These are phyloP conservation scores for Leptodactylus fuscus DNA, from an alignment of 2,113 vertebrate genomes.

Conservation along the genomic window DNA sequence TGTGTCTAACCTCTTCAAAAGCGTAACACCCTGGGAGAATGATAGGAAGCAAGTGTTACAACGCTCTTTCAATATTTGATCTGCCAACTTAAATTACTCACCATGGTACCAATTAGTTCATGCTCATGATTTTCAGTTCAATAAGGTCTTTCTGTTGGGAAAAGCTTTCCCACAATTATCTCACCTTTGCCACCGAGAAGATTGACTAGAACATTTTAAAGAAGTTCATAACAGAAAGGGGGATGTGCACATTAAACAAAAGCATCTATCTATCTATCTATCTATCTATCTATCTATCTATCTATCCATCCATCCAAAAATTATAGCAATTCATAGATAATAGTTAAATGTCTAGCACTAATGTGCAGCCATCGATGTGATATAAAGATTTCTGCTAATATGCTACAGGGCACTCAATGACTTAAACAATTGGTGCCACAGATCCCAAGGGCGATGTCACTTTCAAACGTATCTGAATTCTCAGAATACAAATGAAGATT, in stretches of 20 bases:
- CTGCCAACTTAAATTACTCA: conserved; percentile 47
- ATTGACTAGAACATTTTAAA: conserved; percentile 1
- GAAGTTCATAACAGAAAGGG: conserved; percentile 1
- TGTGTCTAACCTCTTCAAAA: conserved; percentile 42
- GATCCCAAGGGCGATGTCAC: no score
- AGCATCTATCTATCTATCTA: neutral
- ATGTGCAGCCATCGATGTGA: no score
- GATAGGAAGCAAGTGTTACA: conserved; percentile 46
- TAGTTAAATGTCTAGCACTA: no score
- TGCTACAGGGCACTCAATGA: no score
- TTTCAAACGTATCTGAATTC: no score
- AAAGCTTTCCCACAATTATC: conserved; percentile 27
- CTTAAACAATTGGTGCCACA: no score
- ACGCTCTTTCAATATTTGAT: conserved; percentile 48
- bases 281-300: no score
- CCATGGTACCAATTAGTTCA: conserved; percentile 51
- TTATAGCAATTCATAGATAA: no score
- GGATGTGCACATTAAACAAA: neutral
- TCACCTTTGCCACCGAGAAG: conserved; percentile 33
- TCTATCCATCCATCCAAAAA: neutral
- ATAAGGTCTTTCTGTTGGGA: conserved; percentile 42
- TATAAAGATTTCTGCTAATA: no score
- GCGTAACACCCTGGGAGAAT: conserved; percentile 34
- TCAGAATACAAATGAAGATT: no score
- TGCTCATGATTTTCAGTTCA: conserved; percentile 46